phyloP scores from a whole-genome alignment of 2,888 invertebrate genomes.

The Stenolophus ochropezus region DNA sequence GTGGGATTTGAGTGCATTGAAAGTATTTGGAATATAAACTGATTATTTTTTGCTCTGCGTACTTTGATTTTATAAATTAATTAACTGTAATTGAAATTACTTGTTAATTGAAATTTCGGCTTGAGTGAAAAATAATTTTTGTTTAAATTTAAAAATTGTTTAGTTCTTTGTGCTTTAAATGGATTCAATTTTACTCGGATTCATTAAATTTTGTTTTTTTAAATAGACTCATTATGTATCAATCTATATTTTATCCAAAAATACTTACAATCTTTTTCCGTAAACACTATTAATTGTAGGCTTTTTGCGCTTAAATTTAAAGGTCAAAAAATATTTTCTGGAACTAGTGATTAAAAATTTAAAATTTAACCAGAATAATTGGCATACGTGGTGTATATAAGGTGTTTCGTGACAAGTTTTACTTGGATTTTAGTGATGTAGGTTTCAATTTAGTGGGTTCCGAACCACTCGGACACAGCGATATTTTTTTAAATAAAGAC shows the following conservation, averaged over 20 bases:
- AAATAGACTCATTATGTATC: background rate
- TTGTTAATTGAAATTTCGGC: slow-evolving; percentile 43
- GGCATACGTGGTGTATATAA: too few relatives aligned
- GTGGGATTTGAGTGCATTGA: background rate
- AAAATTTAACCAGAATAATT: too few relatives aligned
- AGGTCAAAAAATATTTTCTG: too few relatives aligned
- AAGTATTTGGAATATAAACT: slow-evolving; percentile 1
- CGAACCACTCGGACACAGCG: too few relatives aligned
- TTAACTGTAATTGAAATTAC: slow-evolving; percentile 39
- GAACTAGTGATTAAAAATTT: too few relatives aligned
- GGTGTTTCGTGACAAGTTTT: too few relatives aligned
- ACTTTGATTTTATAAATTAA: slow-evolving; percentile 41
- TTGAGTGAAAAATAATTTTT: slow-evolving; percentile 30
- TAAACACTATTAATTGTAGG: too few relatives aligned
- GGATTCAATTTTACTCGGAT: background rate
- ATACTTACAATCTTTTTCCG: too few relatives aligned
- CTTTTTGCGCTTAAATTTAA: too few relatives aligned
- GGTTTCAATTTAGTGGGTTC: too few relatives aligned
- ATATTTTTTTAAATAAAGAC: too few relatives aligned
- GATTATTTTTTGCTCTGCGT: background rate
- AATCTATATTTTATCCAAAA: slow-evolving; percentile 5
- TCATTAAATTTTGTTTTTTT: slow-evolving; percentile 26
- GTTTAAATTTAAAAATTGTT: slow-evolving; percentile 21
- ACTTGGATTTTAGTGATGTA: too few relatives aligned
- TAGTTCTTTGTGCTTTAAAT: slow-evolving; percentile 29